Conservation (phyloP, 2,797 vertebrate species). For the Calcarius lapponicus region DNA sequence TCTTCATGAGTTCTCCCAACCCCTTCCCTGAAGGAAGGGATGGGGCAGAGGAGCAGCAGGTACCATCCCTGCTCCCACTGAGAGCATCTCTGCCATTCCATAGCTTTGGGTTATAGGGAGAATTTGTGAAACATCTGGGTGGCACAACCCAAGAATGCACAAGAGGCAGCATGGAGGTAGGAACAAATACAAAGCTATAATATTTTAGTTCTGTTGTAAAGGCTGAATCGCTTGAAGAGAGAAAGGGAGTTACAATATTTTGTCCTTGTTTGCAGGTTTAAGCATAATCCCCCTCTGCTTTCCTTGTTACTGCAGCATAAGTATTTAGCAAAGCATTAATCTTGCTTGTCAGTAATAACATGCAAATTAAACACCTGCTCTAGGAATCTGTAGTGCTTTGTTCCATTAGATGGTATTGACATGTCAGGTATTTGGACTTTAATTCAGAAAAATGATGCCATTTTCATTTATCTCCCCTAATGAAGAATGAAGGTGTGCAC, state of each 20-base stretch:
- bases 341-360: constrained; percentile 57
- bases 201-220: neutral
- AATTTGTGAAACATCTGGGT: neutral
- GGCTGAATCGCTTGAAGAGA: neutral
- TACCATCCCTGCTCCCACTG: neutral
- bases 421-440: constrained; percentile 58
- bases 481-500: constrained; percentile 48
- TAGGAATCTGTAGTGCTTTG: constrained; percentile 50
- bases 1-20: neutral
- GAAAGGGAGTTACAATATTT: neutral
- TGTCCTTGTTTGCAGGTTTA: constrained; percentile 2
- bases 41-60: neutral
- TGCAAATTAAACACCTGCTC: constrained; percentile 69
- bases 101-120: neutral
- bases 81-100: accelerated
- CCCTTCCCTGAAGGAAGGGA: neutral
- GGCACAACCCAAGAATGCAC: neutral
- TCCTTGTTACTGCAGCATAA: neutral
- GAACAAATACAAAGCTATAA: neutral
- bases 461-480: constrained; percentile 53
- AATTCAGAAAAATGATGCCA: constrained; percentile 64
- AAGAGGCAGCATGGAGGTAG: neutral
- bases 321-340: constrained; percentile 63
- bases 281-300: neutral
- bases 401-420: constrained; percentile 51